Base-by-base conservation (phyloP, 2,797 vertebrate species). In the Natrix natrix region DNA sequence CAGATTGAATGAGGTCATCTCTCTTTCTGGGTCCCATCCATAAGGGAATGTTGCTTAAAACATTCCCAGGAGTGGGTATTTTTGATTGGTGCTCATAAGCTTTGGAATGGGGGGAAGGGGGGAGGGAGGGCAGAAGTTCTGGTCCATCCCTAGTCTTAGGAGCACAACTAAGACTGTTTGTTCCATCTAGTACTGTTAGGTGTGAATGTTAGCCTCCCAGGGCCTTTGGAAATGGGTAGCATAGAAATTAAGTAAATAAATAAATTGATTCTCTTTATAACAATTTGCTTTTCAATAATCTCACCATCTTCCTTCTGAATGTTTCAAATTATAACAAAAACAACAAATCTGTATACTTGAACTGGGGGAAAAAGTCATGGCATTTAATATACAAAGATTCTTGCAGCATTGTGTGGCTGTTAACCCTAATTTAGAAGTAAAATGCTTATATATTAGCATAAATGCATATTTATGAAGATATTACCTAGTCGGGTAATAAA, bases 331-430 rank as follows among this genome's bases (percentile, higher is more conserved):
- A 43, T 37, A 78, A 78, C 37, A 43, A 78, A 43, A 78, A 78
- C 3, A 78, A 78, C 17, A 78, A 22, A 78, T 10, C 8, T 2
- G 17, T 78, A 43, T 78, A 43, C 1, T 17, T 43, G 24, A 94
- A 94, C 93, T 93, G 86, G 61, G 5, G 86, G 94, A 20, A 94
- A 20, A 55, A 57, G 59, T 8, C 54, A n/a, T 90, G 56, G 12
- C 88, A 55, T 32, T 86, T 93, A 94, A 94, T 26, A 2, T 37
- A 87, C 22, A 16, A 43, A 91, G 2, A 56, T 24, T 37, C 0
- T 87, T 88, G 90, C 24, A 0, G 0, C 74, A 69, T 88, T 93
- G 63, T 57, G 56, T 1, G 78, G 10, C 12, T 92, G 74, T 83
- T 90, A 20, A 1, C 43, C 60, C 74, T 24, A 20, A 11, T n/a